Percentiles rank a stretch among this genome's conserved stretches.
Evolutionary conservation across 2,797 vertebrate genomes (phyloP).

Genomic region (Acipenser ruthenus): DNA sequence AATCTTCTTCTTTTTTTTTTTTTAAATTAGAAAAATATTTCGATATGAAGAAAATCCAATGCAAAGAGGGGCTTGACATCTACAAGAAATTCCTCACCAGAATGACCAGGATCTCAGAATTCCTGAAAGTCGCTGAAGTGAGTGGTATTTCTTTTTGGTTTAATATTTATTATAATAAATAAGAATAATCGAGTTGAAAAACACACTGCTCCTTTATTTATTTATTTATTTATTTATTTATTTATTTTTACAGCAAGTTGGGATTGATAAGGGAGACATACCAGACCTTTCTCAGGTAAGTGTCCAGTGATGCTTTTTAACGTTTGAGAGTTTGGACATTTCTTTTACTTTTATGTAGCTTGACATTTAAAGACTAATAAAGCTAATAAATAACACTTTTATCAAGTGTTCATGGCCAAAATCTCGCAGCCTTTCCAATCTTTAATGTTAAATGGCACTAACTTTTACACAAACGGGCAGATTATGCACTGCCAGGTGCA

Average conservation of each 20-base stretch:
- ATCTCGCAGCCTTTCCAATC: slow-evolving; percentile 18
- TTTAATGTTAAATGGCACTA: slow-evolving; percentile 18
- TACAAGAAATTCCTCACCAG: slow-evolving; percentile 98
- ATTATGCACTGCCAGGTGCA: slow-evolving; percentile 38
- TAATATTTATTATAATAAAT: neutral
- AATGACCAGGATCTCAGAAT: slow-evolving; percentile 98
- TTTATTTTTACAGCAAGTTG: slow-evolving; percentile 81
- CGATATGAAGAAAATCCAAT: slow-evolving; percentile 98
- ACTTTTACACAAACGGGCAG: slow-evolving; percentile 6
- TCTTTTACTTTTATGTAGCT: neutral
- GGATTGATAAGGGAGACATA: slow-evolving; percentile 97
- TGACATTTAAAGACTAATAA: too few relatives aligned
- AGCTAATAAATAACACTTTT: too few relatives aligned
- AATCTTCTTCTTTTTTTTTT: too few relatives aligned
- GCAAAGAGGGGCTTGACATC: slow-evolving; percentile 97
- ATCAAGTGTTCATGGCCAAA: slow-evolving; percentile 4
- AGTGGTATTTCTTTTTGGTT: slow-evolving; percentile 21
- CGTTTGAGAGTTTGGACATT: neutral
- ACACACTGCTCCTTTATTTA: neutral
- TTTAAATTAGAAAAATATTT: slow-evolving; percentile 86
- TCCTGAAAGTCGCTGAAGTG: slow-evolving; percentile 99
- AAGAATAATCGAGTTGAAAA: neutral
- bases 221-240: neutral
- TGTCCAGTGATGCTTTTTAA: neutral
- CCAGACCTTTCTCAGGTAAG: slow-evolving; percentile 96